A percentile compares a stretch with the other conserved stretches of the same genome.
Conservation (phyloP, 2,113 vertebrate species). For the Hoplias malabaricus region DNA sequence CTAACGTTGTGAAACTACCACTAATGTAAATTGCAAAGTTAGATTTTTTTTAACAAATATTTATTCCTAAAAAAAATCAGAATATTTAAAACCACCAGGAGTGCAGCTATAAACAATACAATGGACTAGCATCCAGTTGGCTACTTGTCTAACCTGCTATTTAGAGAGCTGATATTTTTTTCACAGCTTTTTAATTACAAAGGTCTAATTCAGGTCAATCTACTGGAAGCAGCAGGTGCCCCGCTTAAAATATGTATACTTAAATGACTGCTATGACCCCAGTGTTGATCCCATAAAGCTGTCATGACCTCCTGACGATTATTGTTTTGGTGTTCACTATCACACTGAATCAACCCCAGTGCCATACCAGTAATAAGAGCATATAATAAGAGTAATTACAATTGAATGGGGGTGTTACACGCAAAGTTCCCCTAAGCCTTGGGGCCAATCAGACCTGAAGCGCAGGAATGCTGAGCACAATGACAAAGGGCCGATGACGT, state of each 20-base stretch:
- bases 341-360: not conserved
- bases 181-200: not conserved
- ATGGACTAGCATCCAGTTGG: too few relatives aligned
- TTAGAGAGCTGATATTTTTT: not conserved
- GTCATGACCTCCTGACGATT: slow-evolving; percentile 7
- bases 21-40: too few relatives aligned
- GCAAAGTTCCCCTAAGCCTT: not conserved
- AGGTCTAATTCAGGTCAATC: not conserved
- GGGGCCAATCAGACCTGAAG: slow-evolving; percentile 27
- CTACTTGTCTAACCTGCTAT: not conserved
- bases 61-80: too few relatives aligned
- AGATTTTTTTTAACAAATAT: too few relatives aligned
- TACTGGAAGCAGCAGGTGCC: not conserved
- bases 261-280: not conserved
- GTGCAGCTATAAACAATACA: too few relatives aligned
- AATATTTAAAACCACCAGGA: too few relatives aligned
- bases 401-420: not conserved
- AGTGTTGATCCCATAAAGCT: not conserved
- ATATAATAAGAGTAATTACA: not conserved
- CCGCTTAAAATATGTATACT: not conserved
- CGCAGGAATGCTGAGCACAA: slow-evolving; percentile 36
- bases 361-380: not conserved
- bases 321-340: not conserved
- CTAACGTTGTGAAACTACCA: too few relatives aligned
- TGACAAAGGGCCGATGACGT: not conserved